Conservation (phyloP, 2,888 invertebrate genomes). For the Ectemnius continuus region DNA sequence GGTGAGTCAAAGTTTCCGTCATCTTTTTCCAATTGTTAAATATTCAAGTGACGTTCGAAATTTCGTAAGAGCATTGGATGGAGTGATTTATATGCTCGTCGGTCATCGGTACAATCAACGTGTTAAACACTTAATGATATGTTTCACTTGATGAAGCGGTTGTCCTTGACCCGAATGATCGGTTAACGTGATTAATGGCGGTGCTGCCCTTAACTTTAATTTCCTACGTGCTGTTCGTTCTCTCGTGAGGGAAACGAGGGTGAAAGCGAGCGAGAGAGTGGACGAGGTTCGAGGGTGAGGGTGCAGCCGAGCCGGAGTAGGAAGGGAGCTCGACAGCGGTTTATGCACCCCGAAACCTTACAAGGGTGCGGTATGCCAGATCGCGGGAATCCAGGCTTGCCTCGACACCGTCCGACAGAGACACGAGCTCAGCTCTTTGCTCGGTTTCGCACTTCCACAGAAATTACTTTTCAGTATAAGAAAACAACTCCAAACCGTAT, state of each 20-base stretch:
- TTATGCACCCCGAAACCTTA: constrained; percentile 7
- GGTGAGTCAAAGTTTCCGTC: constrained; percentile 17
- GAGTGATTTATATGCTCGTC: background rate
- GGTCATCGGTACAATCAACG: background rate
- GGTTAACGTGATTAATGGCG: constrained; percentile 22
- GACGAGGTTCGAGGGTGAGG: background rate
- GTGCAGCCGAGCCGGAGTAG: background rate
- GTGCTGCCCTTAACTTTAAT: constrained; percentile 10
- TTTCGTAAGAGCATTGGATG: no score
- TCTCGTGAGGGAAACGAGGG: background rate
- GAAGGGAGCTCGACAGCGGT: background rate
- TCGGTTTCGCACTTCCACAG: no score
- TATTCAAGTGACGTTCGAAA: no score
- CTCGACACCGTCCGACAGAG: background rate
- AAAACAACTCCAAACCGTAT: no score
- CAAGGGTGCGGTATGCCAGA: constrained; percentile 6
- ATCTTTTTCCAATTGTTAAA: constrained; percentile 5
- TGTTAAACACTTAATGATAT: no score
- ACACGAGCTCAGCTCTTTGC: no score
- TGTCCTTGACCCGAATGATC: constrained; percentile 54
- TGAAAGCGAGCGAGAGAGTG: background rate
- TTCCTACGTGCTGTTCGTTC: background rate
- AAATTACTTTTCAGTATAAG: no score
- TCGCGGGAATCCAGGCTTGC: constrained; percentile 1
- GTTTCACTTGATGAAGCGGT: background rate